These are phyloP conservation scores for Coturnix japonica DNA, from an alignment of 2,113 vertebrate genomes.

Conservation along the genomic window DNA sequence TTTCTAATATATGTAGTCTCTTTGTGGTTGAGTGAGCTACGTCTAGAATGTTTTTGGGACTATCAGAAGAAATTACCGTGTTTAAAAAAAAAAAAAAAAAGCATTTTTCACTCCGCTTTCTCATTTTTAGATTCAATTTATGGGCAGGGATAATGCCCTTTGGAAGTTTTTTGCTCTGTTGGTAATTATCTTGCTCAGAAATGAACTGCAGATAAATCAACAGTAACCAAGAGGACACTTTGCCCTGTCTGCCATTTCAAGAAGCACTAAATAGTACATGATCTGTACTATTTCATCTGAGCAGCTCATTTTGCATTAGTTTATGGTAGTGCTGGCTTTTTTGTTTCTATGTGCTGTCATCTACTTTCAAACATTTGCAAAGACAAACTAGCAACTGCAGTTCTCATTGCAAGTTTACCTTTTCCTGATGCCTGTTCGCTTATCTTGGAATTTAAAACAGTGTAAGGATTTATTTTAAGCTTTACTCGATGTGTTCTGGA, in stretches of 20 bases:
- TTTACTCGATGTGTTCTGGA: not conserved
- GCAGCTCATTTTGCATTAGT: conserved; percentile 34
- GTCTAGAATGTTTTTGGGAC: not conserved
- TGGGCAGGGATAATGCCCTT: not conserved
- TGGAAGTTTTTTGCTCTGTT: not conserved
- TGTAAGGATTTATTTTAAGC: conserved; percentile 12
- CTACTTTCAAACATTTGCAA: conserved; percentile 27
- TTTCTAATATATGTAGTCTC: not conserved
- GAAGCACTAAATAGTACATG: not conserved
- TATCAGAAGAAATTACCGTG: not conserved
- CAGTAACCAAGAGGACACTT: not conserved
- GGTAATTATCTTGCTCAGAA: not conserved
- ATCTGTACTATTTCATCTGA: conserved; percentile 6
- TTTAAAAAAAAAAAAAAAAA: not conserved
- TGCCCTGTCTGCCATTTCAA: not conserved
- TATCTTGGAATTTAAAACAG: conserved; percentile 26
- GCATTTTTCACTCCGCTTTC: not conserved
- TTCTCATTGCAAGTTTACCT: not conserved
- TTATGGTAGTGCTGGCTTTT: conserved; percentile 19
- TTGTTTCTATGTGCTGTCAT: conserved; percentile 41
- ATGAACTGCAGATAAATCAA: not conserved
- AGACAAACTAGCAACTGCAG: conserved; percentile 23
- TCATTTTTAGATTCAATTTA: not conserved
- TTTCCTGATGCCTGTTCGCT: conserved; percentile 17
- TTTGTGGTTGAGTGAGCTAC: not conserved